phyloP scores from a whole-genome alignment of 2,888 invertebrate species.

The Oeneis ivallda region DNA sequence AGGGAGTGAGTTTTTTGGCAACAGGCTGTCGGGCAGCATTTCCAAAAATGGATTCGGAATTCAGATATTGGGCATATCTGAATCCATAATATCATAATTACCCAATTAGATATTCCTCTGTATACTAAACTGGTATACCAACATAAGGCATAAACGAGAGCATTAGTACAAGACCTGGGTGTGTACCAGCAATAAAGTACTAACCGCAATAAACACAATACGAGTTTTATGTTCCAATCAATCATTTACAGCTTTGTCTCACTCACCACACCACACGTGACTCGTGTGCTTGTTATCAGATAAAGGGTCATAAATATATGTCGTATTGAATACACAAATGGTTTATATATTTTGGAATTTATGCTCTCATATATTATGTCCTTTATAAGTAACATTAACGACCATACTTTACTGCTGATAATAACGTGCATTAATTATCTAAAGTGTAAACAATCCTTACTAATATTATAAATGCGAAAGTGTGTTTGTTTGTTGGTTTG shows the following conservation, averaged over 20 bases:
- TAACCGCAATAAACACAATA: conserved; percentile 32
- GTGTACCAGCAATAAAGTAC: conserved; percentile 28
- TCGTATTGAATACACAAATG: conserved; percentile 28
- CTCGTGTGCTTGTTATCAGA: conserved; percentile 25
- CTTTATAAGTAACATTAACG: conserved; percentile 13
- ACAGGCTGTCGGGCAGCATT: no score
- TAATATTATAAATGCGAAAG: no score
- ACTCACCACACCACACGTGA: conserved; percentile 30
- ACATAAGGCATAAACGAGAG: background rate
- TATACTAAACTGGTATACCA: background rate
- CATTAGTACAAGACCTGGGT: conserved; percentile 14
- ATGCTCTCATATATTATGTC: conserved; percentile 24
- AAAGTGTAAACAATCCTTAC: conserved; percentile 15
- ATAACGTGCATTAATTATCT: conserved; percentile 25
- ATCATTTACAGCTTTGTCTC: conserved; percentile 38
- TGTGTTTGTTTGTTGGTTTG: no score
- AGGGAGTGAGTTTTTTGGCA: no score
- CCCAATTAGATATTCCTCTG: no score
- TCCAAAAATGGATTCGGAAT: no score
- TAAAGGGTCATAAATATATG: conserved; percentile 33
- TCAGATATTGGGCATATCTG: no score
- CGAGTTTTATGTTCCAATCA: conserved; percentile 38
- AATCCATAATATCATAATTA: no score
- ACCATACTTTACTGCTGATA: conserved; percentile 15
- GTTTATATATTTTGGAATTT: conserved; percentile 35